These are phyloP conservation scores for Cossypha polioptera DNA, from an alignment of 2,797 vertebrate genomes.

Conservation along the genomic window DNA sequence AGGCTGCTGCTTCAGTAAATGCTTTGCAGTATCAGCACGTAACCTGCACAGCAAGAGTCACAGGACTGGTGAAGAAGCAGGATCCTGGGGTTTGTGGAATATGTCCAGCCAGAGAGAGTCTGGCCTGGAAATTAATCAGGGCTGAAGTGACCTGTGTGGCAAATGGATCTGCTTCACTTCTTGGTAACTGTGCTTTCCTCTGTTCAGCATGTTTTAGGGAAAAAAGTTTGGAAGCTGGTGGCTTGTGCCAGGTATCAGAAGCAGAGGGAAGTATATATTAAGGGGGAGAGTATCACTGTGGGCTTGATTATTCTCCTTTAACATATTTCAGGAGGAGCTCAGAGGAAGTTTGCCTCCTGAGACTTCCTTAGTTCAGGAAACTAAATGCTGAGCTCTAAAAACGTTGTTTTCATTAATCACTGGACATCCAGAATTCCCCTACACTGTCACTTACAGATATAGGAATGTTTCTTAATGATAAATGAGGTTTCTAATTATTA, in stretches of 20 bases:
- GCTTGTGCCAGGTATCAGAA: neutral
- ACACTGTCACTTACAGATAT: neutral
- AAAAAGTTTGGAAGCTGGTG: neutral
- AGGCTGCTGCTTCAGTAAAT: neutral
- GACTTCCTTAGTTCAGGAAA: neutral
- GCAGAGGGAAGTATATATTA: neutral
- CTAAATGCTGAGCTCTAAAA: neutral
- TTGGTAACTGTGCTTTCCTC: neutral
- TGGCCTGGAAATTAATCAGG: neutral
- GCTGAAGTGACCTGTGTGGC: neutral
- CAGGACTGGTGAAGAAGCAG: neutral
- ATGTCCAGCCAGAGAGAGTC: neutral
- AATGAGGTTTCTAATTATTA: neutral
- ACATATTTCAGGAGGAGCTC: neutral
- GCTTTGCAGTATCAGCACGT: neutral
- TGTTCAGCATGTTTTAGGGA: neutral
- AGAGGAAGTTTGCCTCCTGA: neutral
- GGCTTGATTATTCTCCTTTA: neutral
- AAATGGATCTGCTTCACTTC: neutral
- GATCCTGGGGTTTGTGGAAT: neutral
- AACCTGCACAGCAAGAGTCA: neutral
- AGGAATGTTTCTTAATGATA: neutral
- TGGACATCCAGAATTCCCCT: neutral
- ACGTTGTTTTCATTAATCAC: neutral
- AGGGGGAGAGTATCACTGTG: neutral